Percentiles rank a stretch among this genome's conserved stretches.
Conservation (phyloP, 2,797 vertebrate species). For the Clarias laeviceps region DNA sequence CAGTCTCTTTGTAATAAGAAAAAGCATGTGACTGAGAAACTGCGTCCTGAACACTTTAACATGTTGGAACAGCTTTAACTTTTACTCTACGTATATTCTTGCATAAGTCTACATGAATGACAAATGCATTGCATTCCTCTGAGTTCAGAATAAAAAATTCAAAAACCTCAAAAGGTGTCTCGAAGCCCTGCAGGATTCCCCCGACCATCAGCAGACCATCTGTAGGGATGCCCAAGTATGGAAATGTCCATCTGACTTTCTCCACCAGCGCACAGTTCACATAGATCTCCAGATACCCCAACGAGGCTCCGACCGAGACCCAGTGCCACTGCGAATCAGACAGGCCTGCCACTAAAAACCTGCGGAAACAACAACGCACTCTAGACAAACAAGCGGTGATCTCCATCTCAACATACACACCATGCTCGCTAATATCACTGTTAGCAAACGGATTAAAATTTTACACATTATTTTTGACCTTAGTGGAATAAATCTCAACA, state of each 20-base stretch:
- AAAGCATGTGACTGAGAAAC: neutral
- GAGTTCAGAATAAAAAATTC: neutral
- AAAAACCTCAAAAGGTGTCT: conserved; percentile 80
- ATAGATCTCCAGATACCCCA: conserved; percentile 73
- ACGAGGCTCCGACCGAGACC: conserved; percentile 74
- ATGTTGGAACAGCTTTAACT: neutral
- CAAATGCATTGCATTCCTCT: neutral
- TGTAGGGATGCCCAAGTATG: conserved; percentile 73
- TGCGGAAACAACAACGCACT: conserved; percentile 43
- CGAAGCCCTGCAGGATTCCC: conserved; percentile 75
- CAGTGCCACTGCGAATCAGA: conserved; percentile 76
- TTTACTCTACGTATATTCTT: neutral
- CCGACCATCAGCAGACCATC: conserved; percentile 79
- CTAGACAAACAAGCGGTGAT: neutral
- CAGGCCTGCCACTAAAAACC: conserved; percentile 75
- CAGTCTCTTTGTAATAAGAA: neutral
- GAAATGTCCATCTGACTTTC: conserved; percentile 77
- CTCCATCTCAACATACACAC: neutral
- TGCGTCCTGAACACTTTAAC: neutral
- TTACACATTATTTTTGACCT: neutral
- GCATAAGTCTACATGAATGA: neutral
- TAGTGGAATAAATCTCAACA: neutral
- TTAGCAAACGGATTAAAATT: neutral
- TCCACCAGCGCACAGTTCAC: conserved; percentile 81
- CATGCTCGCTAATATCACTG: neutral